Evolutionary conservation across 1,140 invertebrate genomes (phyloP), one percentile per base, ranked within the genome.

Genomic region (Glossosoma conforme): DNA sequence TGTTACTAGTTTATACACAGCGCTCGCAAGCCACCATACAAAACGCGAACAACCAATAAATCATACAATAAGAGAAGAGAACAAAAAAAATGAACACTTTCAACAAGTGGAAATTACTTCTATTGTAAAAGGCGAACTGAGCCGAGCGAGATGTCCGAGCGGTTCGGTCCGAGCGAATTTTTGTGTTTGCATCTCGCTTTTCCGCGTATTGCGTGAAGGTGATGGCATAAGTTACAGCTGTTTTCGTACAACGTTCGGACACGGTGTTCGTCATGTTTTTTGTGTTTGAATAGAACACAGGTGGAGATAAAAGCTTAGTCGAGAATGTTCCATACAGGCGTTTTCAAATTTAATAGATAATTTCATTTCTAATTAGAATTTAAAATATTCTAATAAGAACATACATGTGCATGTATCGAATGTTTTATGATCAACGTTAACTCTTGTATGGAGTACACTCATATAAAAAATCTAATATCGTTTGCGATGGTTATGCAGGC

Each of bases 31-130:
- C 15, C 32, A 15, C n/a, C n/a, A 33, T 33, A 13, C 32, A 33
- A 33, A 33, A 5, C 18, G n/a, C 30, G 28, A 33, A 33, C 28
- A 45, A n/a, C 24, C 44, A 18, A 45, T 45, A 45, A 45, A 45
- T 45, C 44, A 45, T 45, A 18, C 18, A 3, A 44, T 10, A 18
- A 45, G 30, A n/a, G n/a, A n/a, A n/a, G n/a, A n/a, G n/a, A n/a
- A n/a, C n/a, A n/a, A n/a, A n/a, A n/a, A n/a, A n/a, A n/a, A n/a
- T n/a, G n/a, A n/a, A n/a, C n/a, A 45, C 30, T 45, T 45, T 45
- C 44, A 45, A 45, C 44, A 45, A 45, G 25, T 45, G 17, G 44
- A 45, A 45, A 33, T 45, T 30, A 30, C 18, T 32, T 32, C 44
- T 33, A 45, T 45, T 45, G 44, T 45, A 30, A 17, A 18, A 30